Conservation (phyloP, 2,888 invertebrate genomes). For the Caenorhabditis parvicauda region DNA sequence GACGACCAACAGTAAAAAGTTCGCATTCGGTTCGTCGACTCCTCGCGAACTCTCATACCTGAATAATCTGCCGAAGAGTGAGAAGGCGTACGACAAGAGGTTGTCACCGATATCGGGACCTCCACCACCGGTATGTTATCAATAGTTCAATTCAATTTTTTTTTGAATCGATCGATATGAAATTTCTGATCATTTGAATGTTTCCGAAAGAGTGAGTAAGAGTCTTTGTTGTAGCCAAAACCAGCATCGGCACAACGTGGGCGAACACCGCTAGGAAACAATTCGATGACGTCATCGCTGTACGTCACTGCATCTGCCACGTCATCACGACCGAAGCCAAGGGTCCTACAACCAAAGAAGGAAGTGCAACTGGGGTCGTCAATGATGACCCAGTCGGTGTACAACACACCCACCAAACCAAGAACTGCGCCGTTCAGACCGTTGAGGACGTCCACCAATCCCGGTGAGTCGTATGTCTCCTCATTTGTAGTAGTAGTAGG, state of each 20-base stretch:
- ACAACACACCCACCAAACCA: slow-evolving; percentile 1
- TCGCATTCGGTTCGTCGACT: slow-evolving; percentile 58
- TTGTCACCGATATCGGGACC: slow-evolving; percentile 15
- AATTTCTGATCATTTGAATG: too few relatives aligned
- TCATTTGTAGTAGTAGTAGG: too few relatives aligned
- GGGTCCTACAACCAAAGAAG: neutral
- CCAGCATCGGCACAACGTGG: too few relatives aligned
- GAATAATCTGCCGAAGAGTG: slow-evolving; percentile 34
- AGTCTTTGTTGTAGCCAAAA: too few relatives aligned
- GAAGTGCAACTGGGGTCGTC: neutral
- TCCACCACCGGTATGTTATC: slow-evolving; percentile 10
- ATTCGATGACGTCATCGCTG: slow-evolving; percentile 28
- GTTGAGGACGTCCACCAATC: too few relatives aligned
- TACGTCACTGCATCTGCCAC: slow-evolving; percentile 29
- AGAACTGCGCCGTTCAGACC: too few relatives aligned
- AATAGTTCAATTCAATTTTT: too few relatives aligned
- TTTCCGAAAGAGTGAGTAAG: too few relatives aligned
- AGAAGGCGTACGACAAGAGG: slow-evolving; percentile 35
- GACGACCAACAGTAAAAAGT: too few relatives aligned
- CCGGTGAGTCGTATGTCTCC: too few relatives aligned
- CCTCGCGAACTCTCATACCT: slow-evolving; percentile 56
- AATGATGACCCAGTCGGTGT: slow-evolving; percentile 33
- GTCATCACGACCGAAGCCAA: slow-evolving; percentile 8
- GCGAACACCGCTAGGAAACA: slow-evolving; percentile 12
- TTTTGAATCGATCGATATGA: too few relatives aligned